Base-by-base conservation (phyloP, 2,797 vertebrate genomes). In the Hyperoplus lanceolatus region DNA sequence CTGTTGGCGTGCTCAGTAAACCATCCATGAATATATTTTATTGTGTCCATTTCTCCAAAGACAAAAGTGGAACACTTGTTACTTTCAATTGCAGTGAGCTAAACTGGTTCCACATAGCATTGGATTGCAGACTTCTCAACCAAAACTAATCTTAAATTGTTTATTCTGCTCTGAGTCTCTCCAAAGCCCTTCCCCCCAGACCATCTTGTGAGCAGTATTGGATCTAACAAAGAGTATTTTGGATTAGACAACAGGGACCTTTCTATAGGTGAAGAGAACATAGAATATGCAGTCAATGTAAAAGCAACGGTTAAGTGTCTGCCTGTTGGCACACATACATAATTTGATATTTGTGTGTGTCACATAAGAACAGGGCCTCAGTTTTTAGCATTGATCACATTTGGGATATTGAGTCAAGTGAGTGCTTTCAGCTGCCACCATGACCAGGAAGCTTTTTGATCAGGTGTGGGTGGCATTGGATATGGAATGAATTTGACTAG, bases 111-210 rank as follows among this genome's bases (percentile, higher is more conserved):
- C 55, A 77, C 85, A 73, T 57, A 12, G 39, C 62, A 12, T 2
- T 54, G 29, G 15, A 64, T 62, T 75, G 42, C 11, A 36, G 21
- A 70, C 66, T 75, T 60, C 79, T 87, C 75, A 77, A 75, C 78
- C 84, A 83, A 79, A 82, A 88, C 81, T 86, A 84, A 90, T 89
- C 85, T 75, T 74, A 74, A 89, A 81, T 85, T 5, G 69, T 75
- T 87, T 87, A 8, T 64, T 55, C 57, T 74, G 63, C 71, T 74
- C 53, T 58, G 64, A 71, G 57, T 75, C 39, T 41, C 16, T 60
- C 50, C 51, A 70, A 73, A 36, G 14, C 14, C 45, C 18, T 54
- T 57, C 2, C 4, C 66, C 57, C 57, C 48, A 45, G 14, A 53
- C n/a, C 73, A 18, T 73, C n/a, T 77, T 42, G 66, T 68, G 10